Evolutionary conservation across 2,888 invertebrate species (phyloP), one percentile per base, ranked within the genome.

Genomic region (Endomychus coccineus): DNA sequence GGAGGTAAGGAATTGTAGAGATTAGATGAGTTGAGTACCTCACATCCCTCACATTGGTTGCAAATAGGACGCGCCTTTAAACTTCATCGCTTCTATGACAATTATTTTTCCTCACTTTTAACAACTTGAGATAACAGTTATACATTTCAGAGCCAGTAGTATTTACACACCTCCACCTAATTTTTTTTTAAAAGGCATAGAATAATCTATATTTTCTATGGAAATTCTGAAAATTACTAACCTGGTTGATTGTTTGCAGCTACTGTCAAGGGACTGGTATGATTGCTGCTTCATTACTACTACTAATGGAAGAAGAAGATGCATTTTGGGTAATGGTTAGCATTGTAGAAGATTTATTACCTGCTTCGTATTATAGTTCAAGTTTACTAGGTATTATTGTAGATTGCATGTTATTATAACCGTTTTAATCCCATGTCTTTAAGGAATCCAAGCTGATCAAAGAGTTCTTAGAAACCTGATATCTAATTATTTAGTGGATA

Each of bases 311-410:
- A 66, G 98, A 98, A 70, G 97, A 98, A 68, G 94, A 95, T 68
- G 85, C 91, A 23, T 98, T 98, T 71, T 98, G 98, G 98, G 85
- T 96, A 69, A 91, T 97, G 89, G 88, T 92, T 51, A 87, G 95
- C 3, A 89, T 98, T 52, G 91, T 98, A n/a, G 97, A 98, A 73
- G 96, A 98, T 67, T 73, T 97, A 9, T 70, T 98, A 45, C 97
- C 98, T 21, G 91, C 97, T 34, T 94, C 94, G 2, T 98, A 96
- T 68, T 98, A 95, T 66, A 92, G 92, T 39, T 88, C 90, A 41
- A 92, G 92, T 21, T 72, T 97, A 39, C 77, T 96, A 48, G 83
- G 77, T 75, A 62, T 44, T 12, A 13, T 11, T 10, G 12, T 16
- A 16, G 14, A 21, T 16, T 25, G 6, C 7, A 25, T 25, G 7